Evolutionary conservation across 2,888 invertebrate species (phyloP).

Genomic region (Limenitis camilla): DNA sequence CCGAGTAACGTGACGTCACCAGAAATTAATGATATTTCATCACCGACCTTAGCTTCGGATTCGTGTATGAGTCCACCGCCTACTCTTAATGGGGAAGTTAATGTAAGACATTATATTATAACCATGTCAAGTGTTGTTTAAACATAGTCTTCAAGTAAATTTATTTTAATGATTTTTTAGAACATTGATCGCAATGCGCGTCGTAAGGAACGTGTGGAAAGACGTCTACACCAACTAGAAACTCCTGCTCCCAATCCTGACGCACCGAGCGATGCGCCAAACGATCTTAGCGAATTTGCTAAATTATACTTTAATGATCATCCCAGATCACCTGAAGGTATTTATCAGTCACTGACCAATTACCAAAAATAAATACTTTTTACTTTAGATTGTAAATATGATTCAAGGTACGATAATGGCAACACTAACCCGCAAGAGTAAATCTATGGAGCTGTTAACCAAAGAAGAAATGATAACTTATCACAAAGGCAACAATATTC

Average conservation of each 20-base stretch:
- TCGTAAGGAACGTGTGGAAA: conserved; percentile 88
- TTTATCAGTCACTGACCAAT: neutral
- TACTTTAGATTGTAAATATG: neutral
- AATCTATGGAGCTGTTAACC: conserved; percentile 85
- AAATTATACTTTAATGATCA: conserved; percentile 94
- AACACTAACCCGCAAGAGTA: conserved; percentile 85
- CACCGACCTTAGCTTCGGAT: conserved; percentile 53
- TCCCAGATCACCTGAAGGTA: conserved; percentile 87
- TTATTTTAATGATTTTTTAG: conserved; percentile 27
- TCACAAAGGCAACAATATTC: conserved; percentile 90
- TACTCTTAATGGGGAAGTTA: conserved; percentile 52
- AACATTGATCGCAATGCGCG: conserved; percentile 82
- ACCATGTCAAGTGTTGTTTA: neutral
- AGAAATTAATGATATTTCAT: conserved; percentile 33
- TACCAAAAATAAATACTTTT: neutral
- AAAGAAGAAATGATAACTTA: conserved; percentile 95
- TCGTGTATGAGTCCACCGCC: conserved; percentile 63
- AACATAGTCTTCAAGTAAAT: neutral
- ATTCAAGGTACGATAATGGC: conserved; percentile 83
- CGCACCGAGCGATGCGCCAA: conserved; percentile 63
- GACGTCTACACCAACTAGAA: conserved; percentile 88
- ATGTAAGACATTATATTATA: conserved; percentile 37
- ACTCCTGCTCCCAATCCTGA: conserved; percentile 40
- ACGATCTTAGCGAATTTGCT: conserved; percentile 94
- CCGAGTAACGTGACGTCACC: conserved; percentile 36